Evolutionary conservation across 37 sponge, comb jelly and placozoan genomes (phyloP).

Genomic region (Tethya wilhelma): DNA sequence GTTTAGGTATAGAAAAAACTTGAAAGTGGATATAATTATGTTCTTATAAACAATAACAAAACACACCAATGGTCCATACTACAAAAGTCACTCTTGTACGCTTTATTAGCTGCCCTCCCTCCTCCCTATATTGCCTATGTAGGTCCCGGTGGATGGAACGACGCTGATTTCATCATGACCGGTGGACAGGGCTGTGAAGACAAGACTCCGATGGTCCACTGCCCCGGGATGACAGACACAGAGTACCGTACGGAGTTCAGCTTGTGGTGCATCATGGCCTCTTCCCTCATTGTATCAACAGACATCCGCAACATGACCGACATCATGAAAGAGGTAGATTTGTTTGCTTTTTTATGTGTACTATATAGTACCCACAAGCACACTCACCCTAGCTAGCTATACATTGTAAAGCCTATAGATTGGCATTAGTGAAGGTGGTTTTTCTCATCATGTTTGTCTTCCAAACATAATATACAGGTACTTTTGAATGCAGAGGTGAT

Average conservation of each 20-base stretch:
- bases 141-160: constrained; percentile 94
- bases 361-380: too few relatives aligned
- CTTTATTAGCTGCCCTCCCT: too few relatives aligned
- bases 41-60: too few relatives aligned
- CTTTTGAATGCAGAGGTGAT: constrained; percentile 81
- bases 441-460: background rate
- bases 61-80: too few relatives aligned
- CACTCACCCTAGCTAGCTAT: too few relatives aligned
- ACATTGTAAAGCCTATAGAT: background rate
- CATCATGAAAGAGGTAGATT: constrained; percentile 60
- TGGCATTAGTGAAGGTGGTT: background rate
- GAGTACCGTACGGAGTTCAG: constrained; percentile 86
- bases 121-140: too few relatives aligned
- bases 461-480: constrained; percentile 33
- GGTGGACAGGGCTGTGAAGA: constrained; percentile 84
- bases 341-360: too few relatives aligned
- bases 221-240: constrained; percentile 84
- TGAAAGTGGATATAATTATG: too few relatives aligned
- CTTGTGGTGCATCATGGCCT: constrained; percentile 75
- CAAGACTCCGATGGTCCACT: constrained; percentile 23
- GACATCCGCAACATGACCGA: constrained; percentile 82
- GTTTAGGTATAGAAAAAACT: too few relatives aligned
- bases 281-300: constrained; percentile 77
- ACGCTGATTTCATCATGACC: constrained; percentile 91
- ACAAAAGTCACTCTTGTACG: too few relatives aligned